Base-by-base conservation (phyloP, 2,888 invertebrate species). In the Opisthograptis luteolata region DNA sequence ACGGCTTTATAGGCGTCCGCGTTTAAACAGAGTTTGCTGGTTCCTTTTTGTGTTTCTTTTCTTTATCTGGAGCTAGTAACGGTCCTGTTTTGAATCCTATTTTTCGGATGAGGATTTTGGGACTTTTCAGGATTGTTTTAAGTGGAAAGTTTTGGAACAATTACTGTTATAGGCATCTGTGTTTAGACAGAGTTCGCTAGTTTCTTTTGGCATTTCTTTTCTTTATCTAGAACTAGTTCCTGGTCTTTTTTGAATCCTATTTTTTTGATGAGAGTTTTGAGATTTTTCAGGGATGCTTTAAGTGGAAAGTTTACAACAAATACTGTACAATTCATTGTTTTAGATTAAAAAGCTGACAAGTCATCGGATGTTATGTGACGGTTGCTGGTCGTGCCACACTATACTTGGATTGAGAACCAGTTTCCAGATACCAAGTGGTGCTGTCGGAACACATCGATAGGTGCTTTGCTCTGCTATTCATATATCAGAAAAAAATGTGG, bases 1-100 rank as follows among this genome's bases (percentile, higher is more conserved):
- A 60, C 59, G 59, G n/a, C 62, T 65, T 62, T 58, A 53, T 52
- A 50, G 55, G 54, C 45, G 45, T 45, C 37, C 46, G 53, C n/a
- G n/a, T 30, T 55, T 54, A 37, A 49, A 51, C 24, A 51, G 55
- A 19, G 45, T 50, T 45, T 27, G 41, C 40, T 46, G 22, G 37
- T 46, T 41, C 37, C 30, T 37, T 42, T 48, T 43, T 51, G 37
- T 47, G 37, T 52, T 44, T 48, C 19, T 15, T 34, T 44, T 24
- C 2, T 43, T 39, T 50, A 44, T 43, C 43, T 42, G 13, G 27
- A 31, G 9, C n/a, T 32, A 32, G 37, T 36, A 42, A 41, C 41
- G 24, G 40, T 22, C 6, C 9, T 20, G 19, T 27, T 34, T 32
- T 47, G 40, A 47, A 47, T 41, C 27, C 40, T 34, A 30, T 47